Conservation (phyloP, 2,797 vertebrate genomes). For the Brotula barbata region DNA sequence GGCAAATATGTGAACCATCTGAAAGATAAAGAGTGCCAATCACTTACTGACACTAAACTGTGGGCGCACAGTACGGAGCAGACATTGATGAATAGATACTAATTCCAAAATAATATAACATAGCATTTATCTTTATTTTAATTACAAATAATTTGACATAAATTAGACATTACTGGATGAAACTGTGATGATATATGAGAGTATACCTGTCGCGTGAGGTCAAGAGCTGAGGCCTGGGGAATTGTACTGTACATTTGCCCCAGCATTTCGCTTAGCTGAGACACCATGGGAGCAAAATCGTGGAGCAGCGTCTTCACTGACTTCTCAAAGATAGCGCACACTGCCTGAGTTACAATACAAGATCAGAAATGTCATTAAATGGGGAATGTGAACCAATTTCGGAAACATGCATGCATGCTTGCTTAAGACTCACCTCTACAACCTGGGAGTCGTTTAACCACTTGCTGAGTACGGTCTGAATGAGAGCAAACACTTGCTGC, state of each 20-base stretch:
- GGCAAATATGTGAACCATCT: conserved; percentile 99
- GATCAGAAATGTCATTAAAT: conserved; percentile 12
- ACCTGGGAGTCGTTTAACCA: conserved; percentile 99
- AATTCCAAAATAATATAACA: no score
- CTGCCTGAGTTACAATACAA: conserved; percentile 79
- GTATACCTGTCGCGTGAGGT: conserved; percentile 95
- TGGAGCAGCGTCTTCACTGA: conserved; percentile 97
- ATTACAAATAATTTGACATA: background rate
- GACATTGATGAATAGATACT: no score
- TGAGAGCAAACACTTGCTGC: conserved; percentile 98
- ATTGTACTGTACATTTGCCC: conserved; percentile 99
- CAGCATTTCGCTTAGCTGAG: conserved; percentile 98
- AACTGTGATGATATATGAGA: background rate
- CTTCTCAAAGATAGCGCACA: conserved; percentile 98
- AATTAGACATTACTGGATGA: background rate
- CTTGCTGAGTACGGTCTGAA: conserved; percentile 98
- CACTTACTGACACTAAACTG: conserved; percentile 12
- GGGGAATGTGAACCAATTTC: background rate
- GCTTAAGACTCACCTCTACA: conserved; percentile 86
- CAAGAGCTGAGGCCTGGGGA: conserved; percentile 95
- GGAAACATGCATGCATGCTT: background rate
- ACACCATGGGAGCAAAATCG: conserved; percentile 98
- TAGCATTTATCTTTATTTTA: no score
- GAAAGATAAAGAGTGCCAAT: conserved; percentile 59
- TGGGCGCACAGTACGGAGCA: no score